Conservation (phyloP, 2,113 vertebrate species). For the Gallinago jamesoni region DNA sequence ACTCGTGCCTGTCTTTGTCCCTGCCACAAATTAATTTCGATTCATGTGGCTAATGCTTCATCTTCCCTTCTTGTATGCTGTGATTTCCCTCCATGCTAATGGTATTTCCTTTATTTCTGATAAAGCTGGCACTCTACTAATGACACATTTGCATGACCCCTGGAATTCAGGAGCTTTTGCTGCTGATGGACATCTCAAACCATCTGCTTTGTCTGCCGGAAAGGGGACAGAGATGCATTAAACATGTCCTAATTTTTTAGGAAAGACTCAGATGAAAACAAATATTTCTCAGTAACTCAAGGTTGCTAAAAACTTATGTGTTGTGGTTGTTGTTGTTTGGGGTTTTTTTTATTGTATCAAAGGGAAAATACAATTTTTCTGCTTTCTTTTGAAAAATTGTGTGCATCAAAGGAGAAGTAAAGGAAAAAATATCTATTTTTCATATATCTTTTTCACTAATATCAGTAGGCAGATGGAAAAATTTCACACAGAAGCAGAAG, state of each 20-base stretch:
- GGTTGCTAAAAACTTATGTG: neutral
- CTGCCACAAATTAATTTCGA: neutral
- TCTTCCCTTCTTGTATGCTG: neutral
- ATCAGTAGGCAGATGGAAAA: neutral
- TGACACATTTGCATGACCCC: fast-evolving
- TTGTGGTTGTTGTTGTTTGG: too few species aligned
- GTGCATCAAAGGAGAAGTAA: neutral
- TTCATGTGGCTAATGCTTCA: neutral
- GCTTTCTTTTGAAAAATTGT: neutral
- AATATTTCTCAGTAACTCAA: neutral
- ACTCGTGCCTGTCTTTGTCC: neutral
- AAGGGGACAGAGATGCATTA: neutral
- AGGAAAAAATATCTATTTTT: neutral
- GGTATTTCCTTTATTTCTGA: neutral
- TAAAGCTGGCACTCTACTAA: neutral
- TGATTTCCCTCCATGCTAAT: neutral
- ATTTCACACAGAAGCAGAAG: neutral
- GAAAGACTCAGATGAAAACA: neutral
- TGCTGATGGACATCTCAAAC: neutral
- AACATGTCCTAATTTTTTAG: neutral
- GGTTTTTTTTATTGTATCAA: neutral
- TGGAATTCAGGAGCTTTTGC: neutral
- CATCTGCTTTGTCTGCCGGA: neutral
- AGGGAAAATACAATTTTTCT: neutral
- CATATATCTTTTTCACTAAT: neutral